Evolutionary conservation across 2,888 invertebrate species (phyloP), one percentile per base, ranked within the genome.

Genomic region (Drosophila gaucha): DNA sequence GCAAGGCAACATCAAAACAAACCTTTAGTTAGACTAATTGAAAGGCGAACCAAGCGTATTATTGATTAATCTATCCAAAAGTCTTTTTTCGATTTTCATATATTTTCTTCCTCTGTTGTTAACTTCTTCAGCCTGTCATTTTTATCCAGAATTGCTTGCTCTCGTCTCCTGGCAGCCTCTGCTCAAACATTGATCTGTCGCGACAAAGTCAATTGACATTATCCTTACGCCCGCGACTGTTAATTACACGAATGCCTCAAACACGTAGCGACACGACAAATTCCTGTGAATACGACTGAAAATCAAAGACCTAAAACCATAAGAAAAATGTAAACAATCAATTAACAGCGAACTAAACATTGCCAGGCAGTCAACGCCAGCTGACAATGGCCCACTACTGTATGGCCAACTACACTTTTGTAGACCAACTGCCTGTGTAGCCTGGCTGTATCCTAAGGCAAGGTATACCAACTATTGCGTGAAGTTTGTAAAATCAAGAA

Each of bases 181-280:
- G 65, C 4, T 22, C 56, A 64, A 84, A 80, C 80, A 80, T 70
- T 75, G 76, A 60, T 67, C 74, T 59, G 75, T 76, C 85, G 82
- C 82, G 82, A 80, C 82, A 84, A 80, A 80, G 78, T 68, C 82
- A 78, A 82, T 84, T 76, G 80, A 68, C 66, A 72, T 63, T 67
- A 74, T 84, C 85, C 84, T 78, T 80, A 59, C 58, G 55, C 67
- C 47, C 66, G 57, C 46, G 52, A 49, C 74, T 76, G 82, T 84
- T 84, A 82, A 80, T 80, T 84, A 78, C 65, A 62, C 49, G 65
- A 60, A 67, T 66, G 58, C 30, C 65, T 43, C 51, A 49, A 60
- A 70, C 65, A 80, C 66, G 46, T 54, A 58, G 63, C 60, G 67
- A 64, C 71, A 63, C 74, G 82, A 77, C 68, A 72, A 79, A 79